Percentiles rank a stretch among this genome's conserved stretches.
Conservation (phyloP, 2,113 vertebrate species). For the Mesembrinibis cayennensis region DNA sequence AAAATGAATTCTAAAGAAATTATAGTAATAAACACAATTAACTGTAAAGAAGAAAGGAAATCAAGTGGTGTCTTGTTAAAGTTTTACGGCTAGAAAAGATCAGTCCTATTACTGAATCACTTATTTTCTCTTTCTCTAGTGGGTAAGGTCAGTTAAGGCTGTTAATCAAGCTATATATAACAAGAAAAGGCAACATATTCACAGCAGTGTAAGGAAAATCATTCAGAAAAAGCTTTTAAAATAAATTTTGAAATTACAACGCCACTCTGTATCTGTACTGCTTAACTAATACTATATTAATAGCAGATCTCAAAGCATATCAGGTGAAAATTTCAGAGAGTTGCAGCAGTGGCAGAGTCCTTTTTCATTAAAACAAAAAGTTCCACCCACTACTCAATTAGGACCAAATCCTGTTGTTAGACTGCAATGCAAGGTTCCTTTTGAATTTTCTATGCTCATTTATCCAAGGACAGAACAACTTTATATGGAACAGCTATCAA, state of each 20-base stretch:
- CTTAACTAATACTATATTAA: background rate
- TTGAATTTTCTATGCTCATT: slow-evolving; percentile 8
- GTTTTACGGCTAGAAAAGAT: background rate
- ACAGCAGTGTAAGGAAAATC: background rate
- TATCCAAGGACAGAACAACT: background rate
- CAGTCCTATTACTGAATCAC: background rate
- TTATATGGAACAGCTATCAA: background rate
- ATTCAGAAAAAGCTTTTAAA: background rate
- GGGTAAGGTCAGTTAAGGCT: background rate
- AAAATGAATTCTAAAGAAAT: background rate
- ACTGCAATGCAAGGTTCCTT: background rate
- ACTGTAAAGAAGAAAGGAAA: background rate
- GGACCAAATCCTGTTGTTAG: background rate
- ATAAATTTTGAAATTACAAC: background rate
- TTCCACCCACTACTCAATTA: background rate
- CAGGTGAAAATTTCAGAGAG: background rate
- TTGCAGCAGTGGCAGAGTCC: background rate
- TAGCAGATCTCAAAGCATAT: background rate
- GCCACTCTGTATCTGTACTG: background rate
- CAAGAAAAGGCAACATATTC: background rate
- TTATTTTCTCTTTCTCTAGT: background rate
- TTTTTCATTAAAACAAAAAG: background rate
- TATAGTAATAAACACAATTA: background rate
- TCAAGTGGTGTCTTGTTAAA: background rate
- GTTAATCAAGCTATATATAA: background rate